These are phyloP conservation scores for Pollicipes pollicipes DNA, from an alignment of 1,140 invertebrate species.

Conservation along the genomic window DNA sequence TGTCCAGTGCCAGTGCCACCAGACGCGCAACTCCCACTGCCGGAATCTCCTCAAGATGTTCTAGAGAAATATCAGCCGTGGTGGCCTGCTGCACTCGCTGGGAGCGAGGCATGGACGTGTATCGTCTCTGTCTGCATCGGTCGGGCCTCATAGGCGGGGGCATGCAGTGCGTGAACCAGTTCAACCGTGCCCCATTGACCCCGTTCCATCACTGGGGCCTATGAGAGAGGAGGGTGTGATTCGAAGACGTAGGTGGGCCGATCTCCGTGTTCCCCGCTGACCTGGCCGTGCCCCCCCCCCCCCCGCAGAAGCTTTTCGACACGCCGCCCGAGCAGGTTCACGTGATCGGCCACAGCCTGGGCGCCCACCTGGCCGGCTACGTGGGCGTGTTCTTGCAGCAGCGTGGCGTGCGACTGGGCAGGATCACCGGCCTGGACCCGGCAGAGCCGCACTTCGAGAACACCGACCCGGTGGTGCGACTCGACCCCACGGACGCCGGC, in stretches of 20 bases:
- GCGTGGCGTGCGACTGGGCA: constrained; percentile 43
- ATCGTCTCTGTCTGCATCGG: no score
- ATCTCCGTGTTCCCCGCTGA: background rate
- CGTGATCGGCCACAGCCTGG: constrained; percentile 76
- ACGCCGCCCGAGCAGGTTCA: constrained; percentile 37
- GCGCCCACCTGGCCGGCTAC: constrained; percentile 67
- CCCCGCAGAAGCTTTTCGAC: constrained; percentile 29
- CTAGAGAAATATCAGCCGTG: no score
- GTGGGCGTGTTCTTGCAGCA: constrained; percentile 49
- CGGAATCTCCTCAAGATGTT: no score
- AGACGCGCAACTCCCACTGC: no score
- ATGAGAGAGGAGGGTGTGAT: no score
- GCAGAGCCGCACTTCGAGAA: constrained; percentile 81
- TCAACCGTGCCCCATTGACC: no score
- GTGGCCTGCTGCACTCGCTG: no score
- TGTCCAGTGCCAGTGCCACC: no score
- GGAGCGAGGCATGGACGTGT: no score
- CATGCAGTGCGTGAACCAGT: no score
- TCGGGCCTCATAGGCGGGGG: no score
- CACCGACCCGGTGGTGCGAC: constrained; percentile 53
- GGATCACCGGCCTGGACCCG: constrained; percentile 64
- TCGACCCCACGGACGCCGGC: constrained; percentile 64
- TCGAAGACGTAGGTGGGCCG: background rate
- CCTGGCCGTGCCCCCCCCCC: background rate
- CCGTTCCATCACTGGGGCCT: no score